These are phyloP conservation scores for Buceros bicornis DNA, from an alignment of 2,797 vertebrate genomes.

Conservation along the genomic window DNA sequence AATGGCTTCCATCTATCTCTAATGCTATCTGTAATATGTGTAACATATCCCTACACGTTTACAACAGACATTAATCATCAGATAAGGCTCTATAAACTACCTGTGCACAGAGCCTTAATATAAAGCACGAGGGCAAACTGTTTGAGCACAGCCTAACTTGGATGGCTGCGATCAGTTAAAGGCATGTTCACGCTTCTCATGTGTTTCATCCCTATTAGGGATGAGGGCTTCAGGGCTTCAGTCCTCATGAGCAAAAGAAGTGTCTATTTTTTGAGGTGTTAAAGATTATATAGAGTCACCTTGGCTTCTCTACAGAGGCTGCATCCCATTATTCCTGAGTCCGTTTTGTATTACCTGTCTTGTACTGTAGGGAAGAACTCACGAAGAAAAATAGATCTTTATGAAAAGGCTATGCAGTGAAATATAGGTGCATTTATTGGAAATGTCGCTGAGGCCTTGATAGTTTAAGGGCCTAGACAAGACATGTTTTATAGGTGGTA, in stretches of 20 bases:
- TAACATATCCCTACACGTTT: not conserved
- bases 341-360: slow-evolving; percentile 21
- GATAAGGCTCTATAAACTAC: not conserved
- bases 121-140: not conserved
- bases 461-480: not conserved
- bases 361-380: not conserved
- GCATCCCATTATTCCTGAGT: not conserved
- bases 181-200: not conserved
- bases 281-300: not conserved
- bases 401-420: not conserved
- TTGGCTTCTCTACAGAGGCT: not conserved
- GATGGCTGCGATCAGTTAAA: not conserved
- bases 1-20: not conserved
- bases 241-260: not conserved
- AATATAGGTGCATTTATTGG: not conserved
- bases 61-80: not conserved
- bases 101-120: not conserved
- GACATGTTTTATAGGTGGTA: not conserved
- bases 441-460: not conserved
- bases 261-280: not conserved
- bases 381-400: not conserved
- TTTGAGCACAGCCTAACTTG: not conserved
- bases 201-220: not conserved
- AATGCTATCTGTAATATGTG: not conserved
- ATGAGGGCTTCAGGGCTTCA: not conserved